Evolutionary conservation across 2,797 vertebrate species (phyloP).

Genomic region (Philypnodon macrostomus): DNA sequence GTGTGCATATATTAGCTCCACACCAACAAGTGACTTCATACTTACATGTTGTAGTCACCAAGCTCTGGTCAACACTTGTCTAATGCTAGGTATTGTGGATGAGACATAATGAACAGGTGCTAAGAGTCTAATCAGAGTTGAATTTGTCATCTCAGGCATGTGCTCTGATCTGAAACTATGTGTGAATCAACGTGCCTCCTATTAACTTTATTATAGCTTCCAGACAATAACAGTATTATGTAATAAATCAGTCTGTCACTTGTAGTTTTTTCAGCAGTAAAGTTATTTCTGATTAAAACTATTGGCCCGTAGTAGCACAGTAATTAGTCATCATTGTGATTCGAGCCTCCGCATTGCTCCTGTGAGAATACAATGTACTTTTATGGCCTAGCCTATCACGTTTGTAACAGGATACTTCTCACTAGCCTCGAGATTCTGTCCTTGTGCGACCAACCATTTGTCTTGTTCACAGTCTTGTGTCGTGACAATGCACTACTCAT

Average conservation of each 20-base stretch:
- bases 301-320: conserved; percentile 18
- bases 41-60: conserved; percentile 27
- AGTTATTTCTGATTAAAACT: conserved; percentile 16
- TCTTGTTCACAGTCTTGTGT: conserved; percentile 51
- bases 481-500: conserved; percentile 39
- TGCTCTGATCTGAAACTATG: too few species aligned
- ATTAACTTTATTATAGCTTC: neutral
- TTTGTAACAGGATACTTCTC: conserved; percentile 61
- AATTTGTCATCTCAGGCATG: conserved; percentile 10
- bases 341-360: conserved; percentile 27
- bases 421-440: conserved; percentile 42
- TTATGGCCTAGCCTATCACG: conserved; percentile 46
- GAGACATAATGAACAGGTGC: conserved; percentile 2
- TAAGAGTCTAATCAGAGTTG: conserved; percentile 4
- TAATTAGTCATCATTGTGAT: conserved; percentile 32
- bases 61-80: conserved; percentile 33
- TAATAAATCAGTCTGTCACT: conserved; percentile 1
- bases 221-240: neutral
- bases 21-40: conserved; percentile 15
- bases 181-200: neutral
- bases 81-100: conserved; percentile 10
- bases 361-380: conserved; percentile 55
- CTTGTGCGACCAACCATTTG: conserved; percentile 49
- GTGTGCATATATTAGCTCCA: neutral
- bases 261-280: neutral